These are phyloP conservation scores for Ophthalmolycus amberensis DNA, from an alignment of 2,113 vertebrate species.

Conservation along the genomic window DNA sequence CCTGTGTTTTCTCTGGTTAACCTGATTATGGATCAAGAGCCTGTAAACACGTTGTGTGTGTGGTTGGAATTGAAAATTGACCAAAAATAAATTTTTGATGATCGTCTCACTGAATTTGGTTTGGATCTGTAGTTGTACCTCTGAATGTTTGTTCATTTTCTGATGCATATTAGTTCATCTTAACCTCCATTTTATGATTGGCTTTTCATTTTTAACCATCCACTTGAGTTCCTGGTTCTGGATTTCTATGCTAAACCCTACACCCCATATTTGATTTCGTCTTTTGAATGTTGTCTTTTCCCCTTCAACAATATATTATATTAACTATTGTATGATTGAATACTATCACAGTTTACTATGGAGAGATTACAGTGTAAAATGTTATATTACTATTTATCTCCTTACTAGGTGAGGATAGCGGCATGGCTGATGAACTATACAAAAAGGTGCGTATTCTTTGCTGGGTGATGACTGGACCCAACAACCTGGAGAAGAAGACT, in stretches of 20 bases:
- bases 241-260: background rate
- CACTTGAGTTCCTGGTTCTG: background rate
- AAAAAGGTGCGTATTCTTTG: slow-evolving; percentile 83
- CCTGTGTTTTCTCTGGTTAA: background rate
- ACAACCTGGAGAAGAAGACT: slow-evolving; percentile 79
- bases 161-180: background rate
- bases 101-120: background rate
- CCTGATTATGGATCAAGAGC: too few species aligned
- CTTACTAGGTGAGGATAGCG: slow-evolving; percentile 79
- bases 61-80: background rate
- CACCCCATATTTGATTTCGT: background rate
- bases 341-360: background rate
- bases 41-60: background rate
- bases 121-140: background rate
- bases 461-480: slow-evolving; percentile 84
- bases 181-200: background rate
- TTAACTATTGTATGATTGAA: background rate
- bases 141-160: background rate
- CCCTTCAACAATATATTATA: background rate
- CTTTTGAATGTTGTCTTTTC: background rate
- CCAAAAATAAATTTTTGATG: background rate
- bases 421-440: slow-evolving; percentile 78
- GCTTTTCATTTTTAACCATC: background rate
- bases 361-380: background rate
- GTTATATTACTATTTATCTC: slow-evolving; percentile 1